Evolutionary conservation across 2,888 invertebrate genomes (phyloP), one percentile per base, ranked within the genome.

Genomic region (Morinoia aosen): DNA sequence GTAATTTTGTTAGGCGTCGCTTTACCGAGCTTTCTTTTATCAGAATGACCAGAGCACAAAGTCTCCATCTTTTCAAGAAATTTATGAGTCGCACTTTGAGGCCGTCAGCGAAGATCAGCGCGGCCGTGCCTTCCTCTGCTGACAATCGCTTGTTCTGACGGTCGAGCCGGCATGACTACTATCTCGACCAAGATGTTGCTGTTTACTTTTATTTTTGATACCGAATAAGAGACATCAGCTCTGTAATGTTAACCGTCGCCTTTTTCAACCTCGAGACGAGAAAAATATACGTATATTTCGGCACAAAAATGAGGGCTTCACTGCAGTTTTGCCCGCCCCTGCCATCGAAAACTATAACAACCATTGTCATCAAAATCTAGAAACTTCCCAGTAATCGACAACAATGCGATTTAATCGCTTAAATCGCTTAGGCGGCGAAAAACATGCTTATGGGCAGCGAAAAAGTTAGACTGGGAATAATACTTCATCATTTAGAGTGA

Each of bases 1-100:
- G 76, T 76, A 76, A 76, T 76, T 76, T 76, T 76, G 76, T 76
- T 76, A 76, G 76, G 25, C 76, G 76, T 76, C 76, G 76, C 76
- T 76, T 16, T 76, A 76, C 76, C 33, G 76, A 76, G 76, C 33
- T 76, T 76, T 76, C 76, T 76, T 76, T 76, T 76, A 76, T 76
- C 76, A 76, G 76, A 76, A 76, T 76, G 33, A 76, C 19, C 76
- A 33, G 76, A 76, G 76, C 76, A 76, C 76, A 76, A 76, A 33
- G 76, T 76, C 76, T 76, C 76, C 25, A 76, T 76, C 76, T 76
- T 76, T 76, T 76, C 33, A 1, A 76, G 76, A 76, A 76, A 76
- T 76, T 25, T 76, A 76, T 76, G 76, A 76, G 76, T 33, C 76
- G 76, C 76, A 33, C 76, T 76, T 76, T 76, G 25, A 33, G 76